A percentile compares a stretch with the other conserved stretches of the same genome.
Conservation (phyloP, 2,797 vertebrate genomes). For the Eulemur coronatus region DNA sequence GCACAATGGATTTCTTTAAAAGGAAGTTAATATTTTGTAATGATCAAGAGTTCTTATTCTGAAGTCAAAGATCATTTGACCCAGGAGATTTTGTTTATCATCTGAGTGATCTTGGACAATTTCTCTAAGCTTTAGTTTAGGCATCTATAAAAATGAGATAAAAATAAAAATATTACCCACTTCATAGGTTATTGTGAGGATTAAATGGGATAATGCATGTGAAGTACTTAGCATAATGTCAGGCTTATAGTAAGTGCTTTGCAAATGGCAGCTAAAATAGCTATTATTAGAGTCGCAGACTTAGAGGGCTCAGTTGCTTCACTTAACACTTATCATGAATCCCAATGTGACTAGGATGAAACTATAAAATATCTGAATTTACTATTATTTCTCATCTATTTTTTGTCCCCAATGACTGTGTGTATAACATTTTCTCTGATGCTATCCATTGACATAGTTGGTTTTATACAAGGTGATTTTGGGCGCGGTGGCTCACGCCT, state of each 20-base stretch:
- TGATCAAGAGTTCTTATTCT: not conserved
- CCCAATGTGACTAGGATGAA: not conserved
- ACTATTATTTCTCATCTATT: not conserved
- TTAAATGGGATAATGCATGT: not conserved
- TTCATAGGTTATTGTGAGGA: not conserved
- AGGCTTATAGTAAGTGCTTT: not conserved
- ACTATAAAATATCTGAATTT: not conserved
- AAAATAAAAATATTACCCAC: not conserved
- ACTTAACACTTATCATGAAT: not conserved
- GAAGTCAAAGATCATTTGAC: not conserved
- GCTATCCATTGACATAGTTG: not conserved
- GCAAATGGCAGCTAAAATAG: not conserved
- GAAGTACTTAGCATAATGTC: not conserved
- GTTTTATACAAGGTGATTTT: not conserved
- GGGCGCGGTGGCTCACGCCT: too few species aligned
- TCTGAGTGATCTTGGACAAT: not conserved
- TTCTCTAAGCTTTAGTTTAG: not conserved
- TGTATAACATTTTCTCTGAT: not conserved
- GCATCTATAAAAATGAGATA: not conserved
- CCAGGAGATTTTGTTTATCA: not conserved
- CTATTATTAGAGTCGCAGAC: not conserved
- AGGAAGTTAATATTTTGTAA: not conserved
- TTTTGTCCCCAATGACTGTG: not conserved
- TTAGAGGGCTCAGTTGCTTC: not conserved
- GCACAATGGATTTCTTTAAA: conserved; percentile 19